Base-by-base conservation (phyloP, 2,888 invertebrate genomes). In the Bugula neritina region DNA sequence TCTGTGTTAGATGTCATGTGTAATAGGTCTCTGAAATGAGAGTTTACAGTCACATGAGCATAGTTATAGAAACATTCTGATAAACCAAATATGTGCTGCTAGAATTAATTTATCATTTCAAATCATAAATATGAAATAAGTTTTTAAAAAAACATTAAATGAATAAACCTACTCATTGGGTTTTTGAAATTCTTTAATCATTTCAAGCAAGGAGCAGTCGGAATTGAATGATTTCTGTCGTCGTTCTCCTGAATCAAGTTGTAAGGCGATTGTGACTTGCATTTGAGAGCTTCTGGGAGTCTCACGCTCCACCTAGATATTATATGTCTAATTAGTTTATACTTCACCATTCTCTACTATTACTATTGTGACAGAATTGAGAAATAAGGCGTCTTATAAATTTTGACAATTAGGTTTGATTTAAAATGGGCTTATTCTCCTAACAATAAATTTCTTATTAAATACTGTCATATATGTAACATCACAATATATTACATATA, bases 221-320 rank as follows among this genome's bases (percentile, higher is more conserved):
- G 63, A 13, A 5, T n/a, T 31, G 13, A 63, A 25, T 31, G 27
- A 31, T n/a, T 63, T 63, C 73, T 81, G 82, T 17, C 88, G 78
- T 69, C 91, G 84, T 35, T 86, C 84, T 80, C 93, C 93, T 85
- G 89, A 89, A 84, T 91, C 91, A 69, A 92, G 81, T 82, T 92
- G 90, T 35, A 94, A 81, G 72, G 91, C 91, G 75, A 95, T 87
- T 10, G 88, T 89, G 3, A 94, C 90, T 77, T 87, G 87, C 29
- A 88, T 86, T 75, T 80, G 13, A 13, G 27, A 31, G 31, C 63
- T 63, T n/a, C 63, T 63, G n/a, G 63, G 31, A 13, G 2, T 34
- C 1, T 63, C 63, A 2, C 63, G 2, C 31, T 25, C 17, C 5
- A 63, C 63, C 57, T 57, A 23, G 3, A 57, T 21, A 57, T 52